Percentiles rank a stretch among this genome's conserved stretches.
Conservation (phyloP, 2,888 invertebrate genomes). For the Ecliptopera silaceata region DNA sequence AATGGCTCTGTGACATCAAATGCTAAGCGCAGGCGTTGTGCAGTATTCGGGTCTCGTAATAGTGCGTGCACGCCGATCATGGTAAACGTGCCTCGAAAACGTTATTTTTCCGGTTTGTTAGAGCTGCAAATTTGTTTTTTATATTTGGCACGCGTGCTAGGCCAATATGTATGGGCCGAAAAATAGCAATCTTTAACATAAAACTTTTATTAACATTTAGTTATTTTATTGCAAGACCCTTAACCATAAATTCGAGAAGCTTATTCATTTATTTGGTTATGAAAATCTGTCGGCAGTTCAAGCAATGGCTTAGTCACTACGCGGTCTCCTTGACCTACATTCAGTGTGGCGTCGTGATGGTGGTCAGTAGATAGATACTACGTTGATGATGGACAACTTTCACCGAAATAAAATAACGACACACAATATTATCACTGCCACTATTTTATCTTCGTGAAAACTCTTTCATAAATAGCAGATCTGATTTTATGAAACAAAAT, state of each 20-base stretch:
- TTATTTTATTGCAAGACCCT: conserved; percentile 19
- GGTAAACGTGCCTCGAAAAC: conserved; percentile 71
- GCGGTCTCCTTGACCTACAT: conserved; percentile 76
- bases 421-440: conserved; percentile 42
- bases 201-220: background rate
- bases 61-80: conserved; percentile 53
- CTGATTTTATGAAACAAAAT: conserved; percentile 13
- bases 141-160: conserved; percentile 23
- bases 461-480: too few species aligned
- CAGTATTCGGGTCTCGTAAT: conserved; percentile 61
- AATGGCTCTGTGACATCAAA: conserved; percentile 7
- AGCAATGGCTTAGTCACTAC: conserved; percentile 60
- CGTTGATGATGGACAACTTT: conserved; percentile 74
- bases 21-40: background rate
- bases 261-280: conserved; percentile 46
- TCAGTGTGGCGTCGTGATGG: conserved; percentile 57
- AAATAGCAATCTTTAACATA: too few species aligned
- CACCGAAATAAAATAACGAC: conserved; percentile 66
- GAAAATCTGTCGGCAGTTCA: conserved; percentile 55
- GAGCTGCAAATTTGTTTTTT: conserved; percentile 58
- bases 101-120: conserved; percentile 75
- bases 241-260: conserved; percentile 34
- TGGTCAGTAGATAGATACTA: conserved; percentile 53
- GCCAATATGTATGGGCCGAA: conserved; percentile 6
- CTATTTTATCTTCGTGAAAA: conserved; percentile 20